Evolutionary conservation across 2,888 invertebrate genomes (phyloP), one percentile per base, ranked within the genome.

Genomic region (Pinctada fucata): DNA sequence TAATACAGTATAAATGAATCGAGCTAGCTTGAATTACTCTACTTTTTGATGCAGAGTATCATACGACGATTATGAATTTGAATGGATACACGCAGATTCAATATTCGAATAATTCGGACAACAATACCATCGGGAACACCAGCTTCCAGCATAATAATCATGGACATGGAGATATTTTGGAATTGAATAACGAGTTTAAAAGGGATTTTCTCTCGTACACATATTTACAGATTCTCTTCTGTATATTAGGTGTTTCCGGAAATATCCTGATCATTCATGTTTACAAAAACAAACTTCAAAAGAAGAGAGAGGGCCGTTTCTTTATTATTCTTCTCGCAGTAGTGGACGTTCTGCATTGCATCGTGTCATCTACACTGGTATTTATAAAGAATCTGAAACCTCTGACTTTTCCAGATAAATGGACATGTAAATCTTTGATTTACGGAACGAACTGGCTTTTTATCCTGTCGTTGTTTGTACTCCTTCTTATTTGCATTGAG

Each of bases 341-440:
- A 13, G 51, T 69, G 6, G 69, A 69, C 49, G 13, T 69, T 13
- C 16, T 69, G 5, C 69, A 69, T 51, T 10, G 69, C 45, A 69
- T 69, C 51, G 49, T 69, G 5, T 69, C 69, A 69, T 69, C 69
- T 51, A 69, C 49, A 50, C 48, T 69, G 16, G 69, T 69, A 16
- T 69, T 69, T 51, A 49, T 49, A 16, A 69, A 69, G 51, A 69
- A 69, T n/a, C 2, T 51, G 13, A 69, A 69, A 6, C 69, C 69
- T 48, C 4, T 69, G 13, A 69, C 6, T 16, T 69, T 50, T 51
- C n/a, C 69, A 8, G 69, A 69, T 13, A 51, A 69, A n/a, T 5
- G 49, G 3, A 69, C 50, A 16, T 69, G 69, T 49, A 69, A 69
- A 45, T 50, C 51, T 13, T 49, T 69, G 51, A 49, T 69, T 48